phyloP scores from a whole-genome alignment of 2,888 invertebrate genomes.

The Laspeyria flexula region DNA sequence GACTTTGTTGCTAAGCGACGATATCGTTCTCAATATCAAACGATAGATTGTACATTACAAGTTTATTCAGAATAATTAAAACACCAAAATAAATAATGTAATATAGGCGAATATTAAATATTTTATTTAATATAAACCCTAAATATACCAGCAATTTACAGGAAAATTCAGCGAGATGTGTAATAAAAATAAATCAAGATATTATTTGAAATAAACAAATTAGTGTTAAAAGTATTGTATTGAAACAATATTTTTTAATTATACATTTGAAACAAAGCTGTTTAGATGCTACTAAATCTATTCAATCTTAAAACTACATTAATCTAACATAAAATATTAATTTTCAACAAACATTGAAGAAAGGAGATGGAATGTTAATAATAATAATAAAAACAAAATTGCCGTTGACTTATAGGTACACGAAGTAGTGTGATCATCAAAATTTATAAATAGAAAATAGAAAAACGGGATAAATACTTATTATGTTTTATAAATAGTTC shows the following conservation, averaged over 20 bases:
- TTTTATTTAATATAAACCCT: constrained; percentile 78
- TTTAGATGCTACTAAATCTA: constrained; percentile 59
- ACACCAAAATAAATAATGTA: constrained; percentile 16
- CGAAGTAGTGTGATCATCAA: constrained; percentile 68
- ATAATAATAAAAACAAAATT: constrained; percentile 44
- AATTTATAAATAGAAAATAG: constrained; percentile 63
- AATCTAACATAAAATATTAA: constrained; percentile 69
- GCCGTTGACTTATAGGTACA: constrained; percentile 52
- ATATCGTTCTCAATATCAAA: not conserved
- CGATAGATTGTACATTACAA: no score
- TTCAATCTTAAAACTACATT: constrained; percentile 68
- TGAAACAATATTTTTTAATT: constrained; percentile 17
- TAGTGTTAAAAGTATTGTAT: constrained; percentile 9
- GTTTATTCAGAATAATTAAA: not conserved
- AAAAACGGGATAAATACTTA: constrained; percentile 69
- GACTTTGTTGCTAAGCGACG: not conserved
- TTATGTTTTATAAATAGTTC: constrained; percentile 57
- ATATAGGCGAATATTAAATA: constrained; percentile 81
- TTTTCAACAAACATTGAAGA: constrained; percentile 64
- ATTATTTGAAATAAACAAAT: constrained; percentile 23
- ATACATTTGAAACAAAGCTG: constrained; percentile 50
- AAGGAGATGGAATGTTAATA: constrained; percentile 68
- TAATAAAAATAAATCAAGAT: constrained; percentile 26
- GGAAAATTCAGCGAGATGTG: constrained; percentile 55
- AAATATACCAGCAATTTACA: constrained; percentile 71